Conservation (phyloP, 2,797 vertebrate species). For the Phataginus tetradactyla region DNA sequence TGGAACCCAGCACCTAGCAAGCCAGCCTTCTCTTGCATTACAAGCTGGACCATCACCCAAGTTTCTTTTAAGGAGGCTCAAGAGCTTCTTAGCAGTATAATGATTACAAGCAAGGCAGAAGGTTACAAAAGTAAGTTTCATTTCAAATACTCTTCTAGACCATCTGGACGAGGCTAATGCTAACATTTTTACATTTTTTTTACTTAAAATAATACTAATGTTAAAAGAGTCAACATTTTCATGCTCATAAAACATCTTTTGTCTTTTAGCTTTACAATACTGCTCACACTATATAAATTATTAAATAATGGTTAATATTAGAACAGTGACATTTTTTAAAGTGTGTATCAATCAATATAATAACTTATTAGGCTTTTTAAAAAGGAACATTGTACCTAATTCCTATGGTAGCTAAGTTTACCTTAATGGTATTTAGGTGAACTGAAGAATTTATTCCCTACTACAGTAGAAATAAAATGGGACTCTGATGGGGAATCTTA, state of each 20-base stretch:
- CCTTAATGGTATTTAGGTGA: not conserved
- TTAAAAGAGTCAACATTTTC: not conserved
- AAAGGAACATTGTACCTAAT: not conserved
- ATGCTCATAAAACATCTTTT: not conserved
- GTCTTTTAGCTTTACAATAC: conserved; percentile 24
- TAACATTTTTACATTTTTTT: not conserved
- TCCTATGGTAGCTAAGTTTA: conserved; percentile 1
- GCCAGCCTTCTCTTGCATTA: not conserved
- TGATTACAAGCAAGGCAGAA: not conserved
- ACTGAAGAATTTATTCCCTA: conserved; percentile 4
- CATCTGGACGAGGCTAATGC: not conserved
- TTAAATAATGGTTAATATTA: not conserved
- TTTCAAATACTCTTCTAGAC: not conserved
- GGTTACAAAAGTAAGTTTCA: not conserved
- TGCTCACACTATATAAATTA: not conserved
- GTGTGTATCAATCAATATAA: not conserved
- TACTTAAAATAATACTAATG: not conserved
- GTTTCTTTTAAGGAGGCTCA: not conserved
- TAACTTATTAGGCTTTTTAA: not conserved
- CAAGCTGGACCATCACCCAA: not conserved
- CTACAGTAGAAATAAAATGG: not conserved
- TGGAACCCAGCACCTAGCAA: not conserved
- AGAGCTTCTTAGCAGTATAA: not conserved
- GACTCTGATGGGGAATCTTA: not conserved
- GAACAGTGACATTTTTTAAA: conserved; percentile 1